Evolutionary conservation across 2,797 vertebrate genomes (phyloP).

Genomic region (Pitangus sulphuratus): DNA sequence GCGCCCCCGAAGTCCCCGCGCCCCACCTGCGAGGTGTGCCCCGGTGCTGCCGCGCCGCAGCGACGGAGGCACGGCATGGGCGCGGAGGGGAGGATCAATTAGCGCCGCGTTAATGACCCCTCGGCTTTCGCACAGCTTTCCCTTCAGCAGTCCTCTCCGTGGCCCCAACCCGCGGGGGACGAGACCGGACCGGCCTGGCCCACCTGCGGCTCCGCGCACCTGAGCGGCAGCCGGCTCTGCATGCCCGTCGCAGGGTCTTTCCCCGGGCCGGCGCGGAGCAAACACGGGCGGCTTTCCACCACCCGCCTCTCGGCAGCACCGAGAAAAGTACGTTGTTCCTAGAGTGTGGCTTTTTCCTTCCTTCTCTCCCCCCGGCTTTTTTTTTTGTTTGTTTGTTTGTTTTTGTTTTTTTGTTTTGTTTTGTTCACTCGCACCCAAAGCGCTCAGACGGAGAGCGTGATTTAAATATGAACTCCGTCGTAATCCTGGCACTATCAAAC

Average conservation of each 20-base stretch:
- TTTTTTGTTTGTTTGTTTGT: too few species aligned
- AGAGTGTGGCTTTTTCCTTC: fast-evolving
- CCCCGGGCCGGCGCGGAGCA: background rate
- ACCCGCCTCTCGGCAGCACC: background rate
- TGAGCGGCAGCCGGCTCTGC: background rate
- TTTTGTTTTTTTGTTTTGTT: fast-evolving
- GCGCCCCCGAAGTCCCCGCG: fast-evolving
- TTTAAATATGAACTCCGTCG: background rate
- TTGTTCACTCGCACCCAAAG: background rate
- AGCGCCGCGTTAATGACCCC: background rate
- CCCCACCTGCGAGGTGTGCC: background rate
- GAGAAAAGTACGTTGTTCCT: background rate
- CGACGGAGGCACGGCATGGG: background rate
- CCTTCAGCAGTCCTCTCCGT: background rate
- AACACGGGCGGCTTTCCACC: background rate
- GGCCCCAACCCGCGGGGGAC: fast-evolving
- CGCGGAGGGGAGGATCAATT: background rate
- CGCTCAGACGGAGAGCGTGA: background rate
- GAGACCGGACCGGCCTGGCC: background rate
- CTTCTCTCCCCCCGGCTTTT: too few species aligned
- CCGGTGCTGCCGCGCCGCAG: background rate
- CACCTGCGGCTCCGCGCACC: background rate
- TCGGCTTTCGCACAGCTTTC: background rate
- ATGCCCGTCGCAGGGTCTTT: background rate
- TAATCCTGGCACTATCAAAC: background rate